Percentiles rank a stretch among this genome's conserved stretches.
Evolutionary conservation across 2,797 vertebrate species (phyloP).

Genomic region (Pangasius macronema): DNA sequence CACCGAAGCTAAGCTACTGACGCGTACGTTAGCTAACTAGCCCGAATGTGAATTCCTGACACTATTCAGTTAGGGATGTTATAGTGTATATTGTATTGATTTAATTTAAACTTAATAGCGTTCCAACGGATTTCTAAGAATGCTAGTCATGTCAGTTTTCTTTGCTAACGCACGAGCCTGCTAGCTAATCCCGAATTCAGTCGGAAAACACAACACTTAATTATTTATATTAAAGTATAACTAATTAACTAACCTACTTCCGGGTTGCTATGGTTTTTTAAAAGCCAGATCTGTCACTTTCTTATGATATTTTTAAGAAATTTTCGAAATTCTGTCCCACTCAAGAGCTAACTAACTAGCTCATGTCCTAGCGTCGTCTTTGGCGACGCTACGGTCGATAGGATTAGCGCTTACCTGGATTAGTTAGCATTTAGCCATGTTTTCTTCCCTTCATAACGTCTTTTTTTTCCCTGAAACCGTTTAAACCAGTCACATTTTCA

Average conservation of each 20-base stretch:
- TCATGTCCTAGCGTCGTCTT: no score
- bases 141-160: not conserved
- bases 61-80: not conserved
- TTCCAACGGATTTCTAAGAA: not conserved
- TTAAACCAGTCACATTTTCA: not conserved
- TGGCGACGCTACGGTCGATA: not conserved
- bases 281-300: no score
- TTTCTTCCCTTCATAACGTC: not conserved
- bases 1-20: not conserved
- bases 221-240: not conserved
- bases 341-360: not conserved
- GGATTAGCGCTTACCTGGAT: not conserved
- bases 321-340: not conserved
- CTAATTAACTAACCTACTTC: not conserved
- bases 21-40: slow-evolving; percentile 2
- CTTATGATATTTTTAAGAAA: not conserved
- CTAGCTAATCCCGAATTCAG: not conserved
- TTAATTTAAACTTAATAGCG: no score
- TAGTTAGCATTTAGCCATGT: not conserved
- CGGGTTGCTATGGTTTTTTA: not conserved
- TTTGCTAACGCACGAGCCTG: not conserved
- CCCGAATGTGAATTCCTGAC: no score
- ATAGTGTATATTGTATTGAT: no score
- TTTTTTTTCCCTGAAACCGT: not conserved
- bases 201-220: not conserved